Conservation (phyloP, 2,888 invertebrate genomes). For the Nemotelus nigrinus region DNA sequence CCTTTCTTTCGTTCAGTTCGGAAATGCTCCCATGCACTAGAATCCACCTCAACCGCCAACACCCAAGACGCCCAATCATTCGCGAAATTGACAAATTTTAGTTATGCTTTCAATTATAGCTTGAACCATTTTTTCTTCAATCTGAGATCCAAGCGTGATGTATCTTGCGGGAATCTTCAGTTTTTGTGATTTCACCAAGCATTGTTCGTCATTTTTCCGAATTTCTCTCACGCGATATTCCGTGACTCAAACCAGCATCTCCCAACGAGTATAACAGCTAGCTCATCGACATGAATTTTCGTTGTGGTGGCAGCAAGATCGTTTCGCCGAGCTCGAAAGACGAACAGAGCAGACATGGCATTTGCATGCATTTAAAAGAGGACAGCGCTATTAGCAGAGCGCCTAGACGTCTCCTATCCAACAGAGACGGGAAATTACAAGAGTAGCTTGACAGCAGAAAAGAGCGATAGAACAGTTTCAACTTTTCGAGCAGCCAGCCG, state of each 20-base stretch:
- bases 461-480: slow-evolving; percentile 37
- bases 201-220: background rate
- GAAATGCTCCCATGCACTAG: too few species aligned
- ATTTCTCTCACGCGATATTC: background rate
- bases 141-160: too few species aligned
- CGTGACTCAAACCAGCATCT: slow-evolving; percentile 12
- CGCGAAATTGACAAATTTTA: too few species aligned
- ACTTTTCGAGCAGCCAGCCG: slow-evolving; percentile 43
- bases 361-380: slow-evolving; percentile 28
- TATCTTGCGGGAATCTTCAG: too few species aligned
- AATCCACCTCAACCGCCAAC: too few species aligned
- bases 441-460: slow-evolving; percentile 31
- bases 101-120: too few species aligned
- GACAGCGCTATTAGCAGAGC: slow-evolving; percentile 36
- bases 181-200: background rate
- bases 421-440: slow-evolving; percentile 39
- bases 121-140: too few species aligned
- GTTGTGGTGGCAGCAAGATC: slow-evolving; percentile 27
- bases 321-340: background rate
- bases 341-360: slow-evolving; percentile 5
- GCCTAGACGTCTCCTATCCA: slow-evolving; percentile 21
- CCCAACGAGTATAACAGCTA: slow-evolving; percentile 9
- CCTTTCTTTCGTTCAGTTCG: too few species aligned
- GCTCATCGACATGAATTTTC: background rate
- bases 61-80: too few species aligned